phyloP scores from a whole-genome alignment of 2,888 invertebrate species.

The Plebejus anna region DNA sequence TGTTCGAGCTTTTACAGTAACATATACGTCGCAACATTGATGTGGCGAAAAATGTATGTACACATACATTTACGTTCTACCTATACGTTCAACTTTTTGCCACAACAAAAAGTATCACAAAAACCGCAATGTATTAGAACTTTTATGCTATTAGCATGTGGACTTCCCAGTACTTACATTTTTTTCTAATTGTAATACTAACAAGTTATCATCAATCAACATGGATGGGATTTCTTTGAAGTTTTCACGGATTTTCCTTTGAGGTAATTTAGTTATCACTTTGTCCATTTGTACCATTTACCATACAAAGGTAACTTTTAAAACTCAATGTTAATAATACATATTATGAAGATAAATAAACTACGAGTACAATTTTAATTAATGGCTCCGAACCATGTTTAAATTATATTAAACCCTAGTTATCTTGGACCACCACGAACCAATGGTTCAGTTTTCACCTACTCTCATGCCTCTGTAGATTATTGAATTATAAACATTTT shows the following conservation, averaged over 20 bases:
- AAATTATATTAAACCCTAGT: too few relatives aligned
- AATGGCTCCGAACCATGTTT: too few relatives aligned
- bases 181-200: conserved; percentile 2
- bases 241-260: conserved; percentile 18
- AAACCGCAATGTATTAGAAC: conserved; percentile 6
- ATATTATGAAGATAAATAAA: too few relatives aligned
- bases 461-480: background rate
- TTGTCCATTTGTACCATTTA: too few relatives aligned
- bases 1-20: too few relatives aligned
- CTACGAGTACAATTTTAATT: too few relatives aligned
- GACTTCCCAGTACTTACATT: conserved; percentile 6
- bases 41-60: background rate
- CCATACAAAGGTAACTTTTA: too few relatives aligned
- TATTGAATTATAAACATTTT: background rate
- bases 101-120: background rate
- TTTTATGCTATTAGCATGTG: conserved; percentile 9
- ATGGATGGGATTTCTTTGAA: conserved; percentile 8
- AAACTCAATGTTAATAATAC: too few relatives aligned
- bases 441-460: too few relatives aligned
- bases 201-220: conserved; percentile 10
- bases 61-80: too few relatives aligned
- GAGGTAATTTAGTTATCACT: background rate
- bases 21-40: background rate
- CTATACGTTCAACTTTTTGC: background rate
- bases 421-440: too few relatives aligned